A percentile compares a stretch with the other conserved stretches of the same genome.
Conservation (phyloP, 2,113 vertebrate species). For the Andinoacara biseriatus region DNA sequence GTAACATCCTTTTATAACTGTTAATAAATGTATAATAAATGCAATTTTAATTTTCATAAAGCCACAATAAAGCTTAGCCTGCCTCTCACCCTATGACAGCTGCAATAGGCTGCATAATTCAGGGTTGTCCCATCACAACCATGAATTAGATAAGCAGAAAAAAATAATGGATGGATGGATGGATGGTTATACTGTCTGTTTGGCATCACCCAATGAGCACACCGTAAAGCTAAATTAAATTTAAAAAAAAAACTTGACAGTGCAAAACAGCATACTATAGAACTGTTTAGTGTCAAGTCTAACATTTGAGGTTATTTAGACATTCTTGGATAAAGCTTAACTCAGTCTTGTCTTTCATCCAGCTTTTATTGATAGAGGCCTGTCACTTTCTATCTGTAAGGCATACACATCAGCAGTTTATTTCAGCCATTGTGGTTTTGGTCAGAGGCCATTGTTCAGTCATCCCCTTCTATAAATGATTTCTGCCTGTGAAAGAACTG, state of each 20-base stretch:
- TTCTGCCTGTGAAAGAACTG: constrained; percentile 15
- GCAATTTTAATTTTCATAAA: too few species aligned
- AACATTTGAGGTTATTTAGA: neutral
- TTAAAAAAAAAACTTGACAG: too few species aligned
- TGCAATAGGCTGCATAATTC: neutral
- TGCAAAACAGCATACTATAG: neutral
- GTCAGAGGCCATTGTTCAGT: constrained; percentile 15
- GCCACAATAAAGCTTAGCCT: too few species aligned
- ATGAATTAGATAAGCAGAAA: neutral
- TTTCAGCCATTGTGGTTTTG: neutral
- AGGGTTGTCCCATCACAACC: neutral
- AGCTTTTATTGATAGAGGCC: neutral
- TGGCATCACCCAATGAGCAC: neutral
- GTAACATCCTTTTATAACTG: too few species aligned
- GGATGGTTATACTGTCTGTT: neutral
- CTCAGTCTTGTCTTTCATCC: neutral
- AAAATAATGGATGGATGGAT: neutral
- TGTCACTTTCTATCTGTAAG: neutral
- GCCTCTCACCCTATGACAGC: too few species aligned
- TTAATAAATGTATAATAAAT: too few species aligned
- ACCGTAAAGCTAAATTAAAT: neutral
- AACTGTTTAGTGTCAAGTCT: neutral
- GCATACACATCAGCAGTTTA: neutral
- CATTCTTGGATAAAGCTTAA: neutral
- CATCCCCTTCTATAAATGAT: constrained; percentile 1